Evolutionary conservation across 2,113 vertebrate genomes (phyloP).

Genomic region (Cygnus atratus): DNA sequence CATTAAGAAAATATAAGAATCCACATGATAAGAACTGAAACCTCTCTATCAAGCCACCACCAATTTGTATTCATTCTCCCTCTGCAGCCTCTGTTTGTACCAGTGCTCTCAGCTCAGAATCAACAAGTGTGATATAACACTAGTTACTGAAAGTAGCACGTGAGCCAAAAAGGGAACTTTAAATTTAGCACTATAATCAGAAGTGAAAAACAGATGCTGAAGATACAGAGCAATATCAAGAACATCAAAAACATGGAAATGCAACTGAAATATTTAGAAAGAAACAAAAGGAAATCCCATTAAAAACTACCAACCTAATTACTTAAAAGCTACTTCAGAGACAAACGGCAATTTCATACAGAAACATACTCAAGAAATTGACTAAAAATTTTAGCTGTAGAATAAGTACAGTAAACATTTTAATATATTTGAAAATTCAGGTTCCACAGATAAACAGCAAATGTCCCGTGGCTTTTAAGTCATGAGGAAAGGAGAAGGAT

Average conservation of each 20-base stretch:
- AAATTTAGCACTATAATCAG: background rate
- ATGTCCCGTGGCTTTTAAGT: background rate
- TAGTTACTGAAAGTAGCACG: background rate
- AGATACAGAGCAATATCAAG: background rate
- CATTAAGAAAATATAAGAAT: too few species aligned
- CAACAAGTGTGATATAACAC: background rate
- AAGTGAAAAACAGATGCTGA: constrained; percentile 19
- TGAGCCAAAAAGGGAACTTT: background rate
- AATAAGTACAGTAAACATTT: background rate
- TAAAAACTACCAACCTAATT: background rate
- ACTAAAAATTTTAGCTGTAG: background rate
- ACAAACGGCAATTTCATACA: background rate
- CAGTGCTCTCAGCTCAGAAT: background rate
- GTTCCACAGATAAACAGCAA: background rate
- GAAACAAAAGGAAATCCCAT: background rate
- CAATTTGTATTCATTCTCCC: background rate
- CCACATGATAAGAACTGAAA: background rate
- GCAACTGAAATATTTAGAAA: background rate
- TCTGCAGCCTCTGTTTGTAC: background rate
- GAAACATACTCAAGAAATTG: background rate
- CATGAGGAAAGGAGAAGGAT: background rate
- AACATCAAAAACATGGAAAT: background rate
- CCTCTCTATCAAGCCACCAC: background rate
- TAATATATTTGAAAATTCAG: background rate
- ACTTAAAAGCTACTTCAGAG: background rate